Evolutionary conservation across 2,797 vertebrate genomes (phyloP), one percentile per base, ranked within the genome.

Genomic region (Sebastes diploproa): DNA sequence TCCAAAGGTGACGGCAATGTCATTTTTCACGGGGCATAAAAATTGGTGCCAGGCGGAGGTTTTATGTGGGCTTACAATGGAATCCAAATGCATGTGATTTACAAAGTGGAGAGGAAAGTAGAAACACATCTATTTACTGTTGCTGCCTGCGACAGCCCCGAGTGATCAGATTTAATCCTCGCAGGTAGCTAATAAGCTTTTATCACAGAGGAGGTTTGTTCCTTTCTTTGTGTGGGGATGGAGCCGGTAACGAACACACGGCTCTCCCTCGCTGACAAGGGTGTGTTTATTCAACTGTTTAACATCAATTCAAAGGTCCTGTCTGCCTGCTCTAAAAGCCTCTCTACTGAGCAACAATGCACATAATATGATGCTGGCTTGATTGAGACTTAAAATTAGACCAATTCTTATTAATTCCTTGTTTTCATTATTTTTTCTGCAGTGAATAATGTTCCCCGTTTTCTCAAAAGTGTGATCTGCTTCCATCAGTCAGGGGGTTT

Each of bases 1-100:
- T 87, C 73, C 46, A 91, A 91, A 93, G 92, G 90, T 91, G 89
- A 91, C 34, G 18, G 65, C 90, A 92, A 90, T 90, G 92, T 92
- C 89, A 89, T 83, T 89, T 90, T 87, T 91, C 82, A 85, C 81
- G 6, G 76, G 64, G 82, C 75, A 60, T 83, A 78, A 82, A 83
- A 85, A 84, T 16, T 13, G 55, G 78, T 16, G 72, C 60, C 76
- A 77, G 72, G 56, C 72, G 72, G 77, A 86, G 71, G 59, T 83
- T 88, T 83, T 78, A 64, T 75, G 58, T 11, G 29, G 61, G 58
- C 50, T 87, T 63, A 59, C 77, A 88, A 86, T 82, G 66, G 75
- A 88, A 75, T 62, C 68, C 42, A 83, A 90, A 89, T 65, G 71
- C 80, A 71, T 80, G 64, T 68, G 85, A 89, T 84, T 87, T 67